phyloP scores from a whole-genome alignment of 35 echinoderm and acorn worm genomes.

The Lytechinus pictus region DNA sequence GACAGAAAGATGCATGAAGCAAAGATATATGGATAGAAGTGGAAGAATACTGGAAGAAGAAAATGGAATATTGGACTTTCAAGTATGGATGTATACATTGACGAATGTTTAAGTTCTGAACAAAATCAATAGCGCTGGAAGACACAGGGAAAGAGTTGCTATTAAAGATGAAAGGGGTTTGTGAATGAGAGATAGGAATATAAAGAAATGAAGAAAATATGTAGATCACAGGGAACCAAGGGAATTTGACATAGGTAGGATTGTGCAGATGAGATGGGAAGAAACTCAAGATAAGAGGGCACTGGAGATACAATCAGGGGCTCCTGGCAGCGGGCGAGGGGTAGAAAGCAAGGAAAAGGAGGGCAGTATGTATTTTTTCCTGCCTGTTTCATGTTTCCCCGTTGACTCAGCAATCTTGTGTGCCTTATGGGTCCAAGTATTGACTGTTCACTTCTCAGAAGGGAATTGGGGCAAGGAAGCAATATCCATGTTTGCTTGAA shows the following conservation, averaged over 20 bases:
- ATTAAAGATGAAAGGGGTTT: background rate
- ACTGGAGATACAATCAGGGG: background rate
- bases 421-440: constrained; percentile 1
- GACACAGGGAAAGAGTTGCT: background rate
- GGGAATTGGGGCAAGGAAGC: constrained; percentile 7
- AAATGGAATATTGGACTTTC: background rate
- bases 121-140: background rate
- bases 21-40: background rate
- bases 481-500: background rate
- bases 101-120: background rate
- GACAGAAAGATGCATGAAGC: background rate
- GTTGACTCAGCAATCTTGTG: constrained; percentile 1
- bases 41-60: background rate
- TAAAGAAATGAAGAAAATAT: background rate
- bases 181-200: background rate
- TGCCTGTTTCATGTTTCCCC: background rate
- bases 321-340: background rate
- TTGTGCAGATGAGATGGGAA: background rate
- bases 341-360: background rate
- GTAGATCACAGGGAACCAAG: background rate
- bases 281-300: background rate
- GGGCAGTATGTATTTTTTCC: constrained; percentile 11
- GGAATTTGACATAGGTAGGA: background rate
- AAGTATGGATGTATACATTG: background rate
- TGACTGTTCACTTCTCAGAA: background rate